These are phyloP conservation scores for Plumapathes pennacea DNA, from an alignment of 92 coral and sea anemone species.

Conservation along the genomic window DNA sequence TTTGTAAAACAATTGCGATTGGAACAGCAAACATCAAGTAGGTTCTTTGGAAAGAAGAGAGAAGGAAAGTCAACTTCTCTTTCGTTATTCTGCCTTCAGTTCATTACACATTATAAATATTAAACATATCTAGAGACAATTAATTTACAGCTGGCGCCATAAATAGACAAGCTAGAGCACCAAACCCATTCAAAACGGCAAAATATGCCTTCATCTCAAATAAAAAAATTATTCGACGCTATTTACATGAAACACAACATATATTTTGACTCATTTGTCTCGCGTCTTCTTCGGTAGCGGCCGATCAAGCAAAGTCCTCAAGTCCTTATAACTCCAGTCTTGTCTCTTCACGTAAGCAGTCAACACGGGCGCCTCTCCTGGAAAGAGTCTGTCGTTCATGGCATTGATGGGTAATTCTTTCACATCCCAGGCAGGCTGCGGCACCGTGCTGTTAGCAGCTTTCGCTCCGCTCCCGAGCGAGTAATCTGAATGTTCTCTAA, in stretches of 20 bases:
- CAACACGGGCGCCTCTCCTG: slow-evolving; percentile 49
- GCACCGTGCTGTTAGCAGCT: slow-evolving; percentile 88
- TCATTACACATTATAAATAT: neutral
- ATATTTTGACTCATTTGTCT: slow-evolving; percentile 43
- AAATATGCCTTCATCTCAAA: too few relatives aligned
- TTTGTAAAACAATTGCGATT: too few relatives aligned
- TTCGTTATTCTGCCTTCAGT: neutral
- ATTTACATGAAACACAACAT: neutral
- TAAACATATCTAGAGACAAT: neutral
- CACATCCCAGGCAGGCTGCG: slow-evolving; percentile 80
- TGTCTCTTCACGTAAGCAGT: slow-evolving; percentile 72
- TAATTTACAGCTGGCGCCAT: too few relatives aligned
- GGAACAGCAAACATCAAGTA: too few relatives aligned
- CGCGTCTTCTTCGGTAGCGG: slow-evolving; percentile 65
- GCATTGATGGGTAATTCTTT: slow-evolving; percentile 77
- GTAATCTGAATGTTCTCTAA: slow-evolving; percentile 70
- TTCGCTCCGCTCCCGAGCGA: slow-evolving; percentile 73
- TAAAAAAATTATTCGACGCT: neutral
- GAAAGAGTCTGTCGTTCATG: slow-evolving; percentile 62
- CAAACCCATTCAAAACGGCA: too few relatives aligned
- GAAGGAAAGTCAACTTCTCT: too few relatives aligned
- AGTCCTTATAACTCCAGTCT: slow-evolving; percentile 69
- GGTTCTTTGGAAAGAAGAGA: too few relatives aligned
- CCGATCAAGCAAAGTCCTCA: slow-evolving; percentile 51
- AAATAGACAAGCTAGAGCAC: too few relatives aligned